phyloP scores from a whole-genome alignment of 2,888 invertebrate species.

The Heteromyza rotundicornis region DNA sequence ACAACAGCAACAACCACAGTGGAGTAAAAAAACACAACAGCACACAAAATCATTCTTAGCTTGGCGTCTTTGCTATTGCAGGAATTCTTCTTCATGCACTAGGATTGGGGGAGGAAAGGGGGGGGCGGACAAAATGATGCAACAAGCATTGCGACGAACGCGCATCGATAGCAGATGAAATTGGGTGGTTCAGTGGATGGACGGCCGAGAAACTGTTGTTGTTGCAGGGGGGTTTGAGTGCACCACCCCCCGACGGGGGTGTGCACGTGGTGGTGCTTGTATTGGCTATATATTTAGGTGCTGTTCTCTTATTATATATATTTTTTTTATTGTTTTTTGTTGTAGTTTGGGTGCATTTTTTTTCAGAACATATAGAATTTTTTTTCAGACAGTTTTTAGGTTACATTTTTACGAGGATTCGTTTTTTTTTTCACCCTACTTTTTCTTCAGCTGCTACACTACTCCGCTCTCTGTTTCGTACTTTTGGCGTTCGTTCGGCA shows the following conservation, averaged over 20 bases:
- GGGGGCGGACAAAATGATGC: too few species aligned
- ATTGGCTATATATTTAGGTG: constrained; percentile 15
- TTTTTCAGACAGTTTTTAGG: constrained; percentile 57
- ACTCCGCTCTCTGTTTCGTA: background rate
- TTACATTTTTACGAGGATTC: constrained; percentile 53
- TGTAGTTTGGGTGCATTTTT: constrained; percentile 33
- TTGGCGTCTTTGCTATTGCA: constrained; percentile 1
- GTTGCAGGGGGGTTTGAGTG: too few species aligned
- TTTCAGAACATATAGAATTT: constrained; percentile 35
- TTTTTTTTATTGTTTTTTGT: constrained; percentile 33
- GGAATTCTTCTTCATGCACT: too few species aligned
- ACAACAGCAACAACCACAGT: background rate
- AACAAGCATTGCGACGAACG: constrained; percentile 5
- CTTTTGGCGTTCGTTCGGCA: constrained; percentile 13
- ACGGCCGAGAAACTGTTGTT: background rate
- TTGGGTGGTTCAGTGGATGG: background rate
- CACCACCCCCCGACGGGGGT: too few species aligned
- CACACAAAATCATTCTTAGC: background rate
- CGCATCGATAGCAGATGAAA: constrained; percentile 9
- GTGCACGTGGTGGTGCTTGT: constrained; percentile 18
- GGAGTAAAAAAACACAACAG: too few species aligned
- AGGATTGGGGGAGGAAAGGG: too few species aligned
- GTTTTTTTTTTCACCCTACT: background rate
- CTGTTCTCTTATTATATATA: constrained; percentile 29
- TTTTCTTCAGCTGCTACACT: background rate